Evolutionary conservation across 2,888 invertebrate genomes (phyloP).

Genomic region (Nephrotoma flavescens): DNA sequence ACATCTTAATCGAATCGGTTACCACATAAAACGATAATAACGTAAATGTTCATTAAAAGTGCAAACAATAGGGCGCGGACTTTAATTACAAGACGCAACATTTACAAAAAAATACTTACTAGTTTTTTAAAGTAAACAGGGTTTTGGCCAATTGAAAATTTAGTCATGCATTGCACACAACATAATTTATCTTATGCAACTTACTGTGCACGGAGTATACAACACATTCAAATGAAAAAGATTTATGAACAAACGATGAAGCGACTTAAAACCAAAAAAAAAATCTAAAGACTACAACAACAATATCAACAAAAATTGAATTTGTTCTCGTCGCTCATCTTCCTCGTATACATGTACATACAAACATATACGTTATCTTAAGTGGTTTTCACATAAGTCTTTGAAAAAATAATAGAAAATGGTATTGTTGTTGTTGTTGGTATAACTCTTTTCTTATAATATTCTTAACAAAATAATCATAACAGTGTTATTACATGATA

Average conservation of each 20-base stretch:
- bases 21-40: too few relatives aligned
- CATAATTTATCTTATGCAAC: not conserved
- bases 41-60: too few relatives aligned
- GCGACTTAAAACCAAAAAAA: not conserved
- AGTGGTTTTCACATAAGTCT: not conserved
- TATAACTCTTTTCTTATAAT: not conserved
- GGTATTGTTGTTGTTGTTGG: not conserved
- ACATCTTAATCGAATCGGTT: too few relatives aligned
- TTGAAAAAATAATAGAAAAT: not conserved
- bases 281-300: not conserved
- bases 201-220: not conserved
- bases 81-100: not conserved
- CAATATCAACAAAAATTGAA: not conserved
- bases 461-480: not conserved
- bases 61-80: not conserved
- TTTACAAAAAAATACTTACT: not conserved
- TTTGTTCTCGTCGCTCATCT: not conserved
- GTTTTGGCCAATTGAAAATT: not conserved
- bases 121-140: not conserved
- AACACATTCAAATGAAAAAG: not conserved
- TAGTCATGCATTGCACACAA: not conserved
- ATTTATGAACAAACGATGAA: not conserved
- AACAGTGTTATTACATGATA: not conserved
- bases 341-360: not conserved
- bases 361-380: not conserved